Conservation (phyloP, 2,797 vertebrate species). For the Octomys mimax region DNA sequence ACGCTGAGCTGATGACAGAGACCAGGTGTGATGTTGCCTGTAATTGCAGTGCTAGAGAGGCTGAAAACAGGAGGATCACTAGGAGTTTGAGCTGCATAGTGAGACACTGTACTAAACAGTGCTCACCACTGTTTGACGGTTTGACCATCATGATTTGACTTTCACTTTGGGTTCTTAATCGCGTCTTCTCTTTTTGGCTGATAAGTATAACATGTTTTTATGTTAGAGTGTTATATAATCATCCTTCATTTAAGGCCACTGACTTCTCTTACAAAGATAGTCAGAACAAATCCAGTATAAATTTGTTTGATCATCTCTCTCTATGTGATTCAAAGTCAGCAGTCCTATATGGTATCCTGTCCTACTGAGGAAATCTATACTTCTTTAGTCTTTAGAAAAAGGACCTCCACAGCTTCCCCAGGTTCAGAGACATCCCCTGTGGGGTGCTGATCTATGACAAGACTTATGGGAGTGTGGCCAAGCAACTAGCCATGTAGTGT, state of each 20-base stretch:
- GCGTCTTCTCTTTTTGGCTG: background rate
- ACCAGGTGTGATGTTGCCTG: no score
- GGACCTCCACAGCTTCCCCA: background rate
- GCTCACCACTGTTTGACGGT: background rate
- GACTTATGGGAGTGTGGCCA: no score
- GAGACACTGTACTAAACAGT: no score
- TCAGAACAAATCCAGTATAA: background rate
- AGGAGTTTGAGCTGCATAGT: no score
- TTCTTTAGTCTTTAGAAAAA: background rate
- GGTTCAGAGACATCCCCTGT: background rate
- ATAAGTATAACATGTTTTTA: background rate
- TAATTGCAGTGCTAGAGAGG: no score
- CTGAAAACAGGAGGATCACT: no score
- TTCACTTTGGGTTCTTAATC: background rate
- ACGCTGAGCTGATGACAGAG: no score
- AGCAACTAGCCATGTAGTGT: no score
- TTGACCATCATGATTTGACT: background rate
- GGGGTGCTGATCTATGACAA: no score
- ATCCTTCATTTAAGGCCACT: background rate
- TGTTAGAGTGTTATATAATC: background rate
- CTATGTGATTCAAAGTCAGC: background rate
- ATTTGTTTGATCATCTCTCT: background rate
- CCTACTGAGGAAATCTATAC: background rate
- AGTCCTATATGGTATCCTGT: background rate
- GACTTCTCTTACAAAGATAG: constrained; percentile 23